Percentiles rank a stretch among this genome's conserved stretches.
Evolutionary conservation across 2,888 invertebrate species (phyloP).

Genomic region (Conops quadrifasciatus): DNA sequence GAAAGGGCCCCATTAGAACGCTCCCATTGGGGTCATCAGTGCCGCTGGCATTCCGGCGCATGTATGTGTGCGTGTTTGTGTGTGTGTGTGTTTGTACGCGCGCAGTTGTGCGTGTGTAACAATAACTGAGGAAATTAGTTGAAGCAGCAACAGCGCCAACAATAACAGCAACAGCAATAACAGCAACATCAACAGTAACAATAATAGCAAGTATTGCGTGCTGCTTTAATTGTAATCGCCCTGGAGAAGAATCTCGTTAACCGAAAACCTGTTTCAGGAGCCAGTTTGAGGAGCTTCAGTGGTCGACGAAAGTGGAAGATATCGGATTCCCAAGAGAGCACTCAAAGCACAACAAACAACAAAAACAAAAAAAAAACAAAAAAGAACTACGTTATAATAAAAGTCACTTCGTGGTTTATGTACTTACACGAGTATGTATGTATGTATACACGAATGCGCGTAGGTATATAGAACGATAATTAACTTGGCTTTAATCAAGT

Average conservation of each 20-base stretch:
- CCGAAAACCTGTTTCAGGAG: conserved; percentile 12
- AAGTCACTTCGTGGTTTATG: too few relatives aligned
- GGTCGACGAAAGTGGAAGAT: not conserved
- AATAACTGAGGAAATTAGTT: not conserved
- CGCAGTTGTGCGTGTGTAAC: not conserved
- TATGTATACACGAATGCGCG: too few relatives aligned
- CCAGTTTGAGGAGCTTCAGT: not conserved
- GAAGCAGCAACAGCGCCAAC: not conserved
- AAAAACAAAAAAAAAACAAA: not conserved
- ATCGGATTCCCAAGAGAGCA: not conserved
- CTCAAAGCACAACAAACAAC: not conserved
- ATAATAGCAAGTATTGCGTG: not conserved
- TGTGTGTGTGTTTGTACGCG: too few relatives aligned
- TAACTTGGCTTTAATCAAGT: too few relatives aligned
- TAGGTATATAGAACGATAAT: too few relatives aligned
- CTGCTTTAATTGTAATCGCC: conserved; percentile 21
- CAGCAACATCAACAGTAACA: not conserved
- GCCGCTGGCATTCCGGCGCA: not conserved
- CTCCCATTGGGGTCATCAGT: not conserved
- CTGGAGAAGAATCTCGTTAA: conserved; percentile 11
- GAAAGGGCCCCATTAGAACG: not conserved
- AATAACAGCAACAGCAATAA: not conserved
- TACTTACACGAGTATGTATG: too few relatives aligned
- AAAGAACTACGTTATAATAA: too few relatives aligned
- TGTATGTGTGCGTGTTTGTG: too few relatives aligned